Percentiles rank a stretch among this genome's conserved stretches.
Evolutionary conservation across 92 coral and sea anemone species (phyloP).

Genomic region (Desmophyllum pertusum): DNA sequence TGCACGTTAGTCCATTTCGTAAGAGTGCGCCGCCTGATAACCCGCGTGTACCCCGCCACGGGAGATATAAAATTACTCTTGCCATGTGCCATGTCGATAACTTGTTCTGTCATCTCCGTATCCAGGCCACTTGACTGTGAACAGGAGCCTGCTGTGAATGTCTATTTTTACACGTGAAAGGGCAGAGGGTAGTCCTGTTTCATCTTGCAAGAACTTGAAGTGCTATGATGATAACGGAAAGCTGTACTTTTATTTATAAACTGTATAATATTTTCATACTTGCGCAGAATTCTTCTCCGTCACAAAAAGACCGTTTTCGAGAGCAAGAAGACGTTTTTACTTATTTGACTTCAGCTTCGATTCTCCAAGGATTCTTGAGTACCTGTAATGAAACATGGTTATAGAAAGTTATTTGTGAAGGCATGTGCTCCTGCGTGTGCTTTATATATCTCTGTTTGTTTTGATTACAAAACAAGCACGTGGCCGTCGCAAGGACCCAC

Average conservation of each 20-base stretch:
- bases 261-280: not conserved
- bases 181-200: conserved; percentile 19
- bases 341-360: not conserved
- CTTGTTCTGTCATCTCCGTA: conserved; percentile 22
- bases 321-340: not conserved
- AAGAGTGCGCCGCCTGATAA: conserved; percentile 83
- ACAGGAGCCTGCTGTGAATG: too few relatives aligned
- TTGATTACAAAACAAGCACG: not conserved
- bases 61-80: not conserved
- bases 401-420: not conserved
- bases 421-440: not conserved
- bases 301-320: not conserved
- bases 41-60: conserved; percentile 62
- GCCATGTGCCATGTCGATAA: conserved; percentile 13
- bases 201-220: conserved; percentile 6
- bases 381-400: not conserved
- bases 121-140: not conserved
- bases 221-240: not conserved
- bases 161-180: not conserved
- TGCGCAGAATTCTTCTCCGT: not conserved
- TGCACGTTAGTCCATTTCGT: conserved; percentile 91
- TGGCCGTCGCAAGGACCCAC: not conserved
- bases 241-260: not conserved
- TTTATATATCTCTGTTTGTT: not conserved
- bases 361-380: not conserved